Conservation (phyloP, 2,797 vertebrate genomes). For the Danio tinwini region DNA sequence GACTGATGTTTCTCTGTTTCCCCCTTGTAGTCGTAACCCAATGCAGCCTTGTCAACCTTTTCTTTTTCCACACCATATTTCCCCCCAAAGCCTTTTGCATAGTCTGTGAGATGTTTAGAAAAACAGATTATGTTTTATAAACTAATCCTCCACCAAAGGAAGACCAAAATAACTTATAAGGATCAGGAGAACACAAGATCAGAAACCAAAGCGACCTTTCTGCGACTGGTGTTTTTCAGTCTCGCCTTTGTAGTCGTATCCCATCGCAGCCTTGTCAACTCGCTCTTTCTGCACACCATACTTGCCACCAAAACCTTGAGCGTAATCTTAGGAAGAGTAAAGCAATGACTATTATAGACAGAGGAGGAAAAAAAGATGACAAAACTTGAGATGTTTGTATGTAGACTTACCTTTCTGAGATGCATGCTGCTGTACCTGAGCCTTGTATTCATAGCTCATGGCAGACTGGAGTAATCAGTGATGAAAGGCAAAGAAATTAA, state of each 20-base stretch:
- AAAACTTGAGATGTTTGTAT: not conserved
- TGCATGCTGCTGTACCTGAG: conserved; percentile 85
- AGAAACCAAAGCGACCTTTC: conserved; percentile 69
- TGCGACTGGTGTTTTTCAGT: conserved; percentile 84
- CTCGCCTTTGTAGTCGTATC: conserved; percentile 78
- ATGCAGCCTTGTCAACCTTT: conserved; percentile 84
- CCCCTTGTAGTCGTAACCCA: conserved; percentile 89
- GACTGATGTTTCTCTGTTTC: conserved; percentile 88
- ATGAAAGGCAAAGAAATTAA: conserved; percentile 26
- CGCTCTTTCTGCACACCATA: conserved; percentile 89
- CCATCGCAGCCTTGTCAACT: conserved; percentile 78
- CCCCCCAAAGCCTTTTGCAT: conserved; percentile 87
- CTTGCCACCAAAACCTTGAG: conserved; percentile 90
- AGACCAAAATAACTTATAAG: not conserved
- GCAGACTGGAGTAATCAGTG: conserved; percentile 82
- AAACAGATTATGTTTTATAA: conserved; percentile 1
- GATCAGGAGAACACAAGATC: not conserved
- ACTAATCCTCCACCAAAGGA: not conserved
- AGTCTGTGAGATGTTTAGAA: conserved; percentile 72
- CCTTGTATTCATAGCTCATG: conserved; percentile 93
- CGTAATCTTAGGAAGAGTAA: conserved; percentile 78
- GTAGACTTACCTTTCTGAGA: conserved; percentile 88
- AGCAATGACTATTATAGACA: not conserved
- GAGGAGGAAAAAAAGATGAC: not conserved
- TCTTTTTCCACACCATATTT: conserved; percentile 87